Evolutionary conservation across 2,797 vertebrate species (phyloP), one percentile per base, ranked within the genome.

Genomic region (Kryptopterus vitreolus): DNA sequence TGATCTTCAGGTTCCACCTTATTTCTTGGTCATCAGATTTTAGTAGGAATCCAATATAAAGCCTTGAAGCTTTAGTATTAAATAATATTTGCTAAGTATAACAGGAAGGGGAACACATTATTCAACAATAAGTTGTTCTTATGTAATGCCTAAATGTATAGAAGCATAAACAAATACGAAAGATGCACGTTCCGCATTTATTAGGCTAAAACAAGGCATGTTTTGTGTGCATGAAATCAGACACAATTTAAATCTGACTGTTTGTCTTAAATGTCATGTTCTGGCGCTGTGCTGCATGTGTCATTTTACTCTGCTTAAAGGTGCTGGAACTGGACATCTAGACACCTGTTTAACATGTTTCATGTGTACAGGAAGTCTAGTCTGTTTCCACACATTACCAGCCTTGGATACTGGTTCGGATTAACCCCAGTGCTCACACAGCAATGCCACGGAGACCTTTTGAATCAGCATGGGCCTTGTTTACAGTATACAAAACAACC

Each of bases 281-380:
- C 48, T 79, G 50, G 50, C 77, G 77, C 84, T 58, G 63, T 77
- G 48, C 16, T 24, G 53, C n/a, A n/a, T n/a, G 48, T 75, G 50
- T 81, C 20, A 0, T 71, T 66, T 81, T 82, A 74, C 11, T 70
- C 26, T 78, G 73, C 31, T 82, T 38, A 50, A 50, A 76, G 77
- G 77, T 75, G 80, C 75, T 85, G 83, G 78, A 82, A 84, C 78
- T 81, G 81, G 70, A 80, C 84, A 81, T 85, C 76, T 79, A 84
- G 88, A 84, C 22, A 82, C 81, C 50, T 83, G 72, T 13, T 33
- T 52, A 79, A 81, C 78, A 78, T 52, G 50, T 70, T 63, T 82
- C 85, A 87, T 90, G 91, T 89, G 85, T 89, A 85, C 81, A 77
- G 83, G 82, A 91, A 92, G 89, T 84, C 16, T 85, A 87, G 85